Conservation (phyloP, 2,797 vertebrate species). For the Vireo griseus region DNA sequence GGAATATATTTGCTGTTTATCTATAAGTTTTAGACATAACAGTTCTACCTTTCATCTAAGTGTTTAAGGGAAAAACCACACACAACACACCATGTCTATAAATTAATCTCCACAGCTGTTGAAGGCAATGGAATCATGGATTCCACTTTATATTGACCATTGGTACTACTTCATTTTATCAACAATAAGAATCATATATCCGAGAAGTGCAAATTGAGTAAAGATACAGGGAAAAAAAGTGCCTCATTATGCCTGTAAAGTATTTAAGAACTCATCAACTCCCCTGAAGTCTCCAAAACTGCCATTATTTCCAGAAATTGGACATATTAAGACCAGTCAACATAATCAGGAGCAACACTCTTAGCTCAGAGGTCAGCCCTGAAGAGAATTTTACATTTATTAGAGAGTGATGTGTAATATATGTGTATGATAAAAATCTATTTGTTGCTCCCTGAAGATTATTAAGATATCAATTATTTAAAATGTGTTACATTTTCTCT, state of each 20-base stretch:
- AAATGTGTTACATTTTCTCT: not conserved
- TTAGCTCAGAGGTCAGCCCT: not conserved
- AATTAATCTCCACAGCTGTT: not conserved
- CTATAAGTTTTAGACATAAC: not conserved
- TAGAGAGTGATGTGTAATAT: not conserved
- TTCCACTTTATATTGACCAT: not conserved
- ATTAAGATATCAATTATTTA: constrained; percentile 14
- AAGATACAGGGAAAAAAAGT: not conserved
- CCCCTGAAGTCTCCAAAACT: not conserved
- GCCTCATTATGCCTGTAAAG: not conserved
- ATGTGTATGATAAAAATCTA: not conserved
- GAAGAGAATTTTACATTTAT: not conserved
- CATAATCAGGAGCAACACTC: not conserved
- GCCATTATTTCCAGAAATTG: not conserved
- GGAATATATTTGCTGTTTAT: not conserved
- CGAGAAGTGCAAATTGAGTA: not conserved
- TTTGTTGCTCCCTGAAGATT: constrained; percentile 3
- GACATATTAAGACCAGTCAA: not conserved
- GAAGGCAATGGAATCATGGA: not conserved
- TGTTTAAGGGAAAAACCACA: not conserved
- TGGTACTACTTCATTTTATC: not conserved
- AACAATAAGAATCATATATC: not conserved
- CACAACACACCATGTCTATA: not conserved
- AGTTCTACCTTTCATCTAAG: not conserved
- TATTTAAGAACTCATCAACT: not conserved